Percentiles rank a stretch among this genome's conserved stretches.
Conservation (phyloP, 2,113 vertebrate genomes). For the Oreochromis tanganicae region DNA sequence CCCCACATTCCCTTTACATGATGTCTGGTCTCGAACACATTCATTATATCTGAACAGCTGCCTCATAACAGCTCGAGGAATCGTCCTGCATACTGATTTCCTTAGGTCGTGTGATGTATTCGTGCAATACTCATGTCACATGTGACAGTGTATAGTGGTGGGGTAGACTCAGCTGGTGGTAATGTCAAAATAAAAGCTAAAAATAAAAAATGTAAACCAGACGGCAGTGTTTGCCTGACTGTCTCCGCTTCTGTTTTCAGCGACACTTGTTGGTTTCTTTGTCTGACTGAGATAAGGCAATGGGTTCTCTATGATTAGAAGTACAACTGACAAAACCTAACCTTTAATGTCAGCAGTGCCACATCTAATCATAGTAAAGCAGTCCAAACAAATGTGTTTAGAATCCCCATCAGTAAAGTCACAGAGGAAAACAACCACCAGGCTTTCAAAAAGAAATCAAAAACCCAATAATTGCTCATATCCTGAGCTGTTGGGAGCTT, state of each 20-base stretch:
- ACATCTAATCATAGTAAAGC: background rate
- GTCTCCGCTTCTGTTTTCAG: background rate
- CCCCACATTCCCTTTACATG: conserved; percentile 45
- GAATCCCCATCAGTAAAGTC: background rate
- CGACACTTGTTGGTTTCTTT: background rate
- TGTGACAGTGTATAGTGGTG: background rate
- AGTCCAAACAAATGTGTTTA: background rate
- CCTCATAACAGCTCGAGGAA: background rate
- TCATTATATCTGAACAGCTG: conserved; percentile 43
- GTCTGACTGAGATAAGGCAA: background rate
- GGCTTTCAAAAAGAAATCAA: background rate
- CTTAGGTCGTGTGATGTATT: background rate
- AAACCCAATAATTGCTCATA: conserved; percentile 9
- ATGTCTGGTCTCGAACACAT: conserved; percentile 40
- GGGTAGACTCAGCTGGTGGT: background rate
- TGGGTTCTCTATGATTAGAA: background rate
- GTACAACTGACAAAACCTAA: background rate
- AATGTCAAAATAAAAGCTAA: background rate
- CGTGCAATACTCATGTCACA: background rate
- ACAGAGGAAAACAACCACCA: background rate
- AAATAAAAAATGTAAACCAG: background rate
- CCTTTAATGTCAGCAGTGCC: background rate
- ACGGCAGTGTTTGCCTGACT: background rate
- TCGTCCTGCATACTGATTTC: conserved; percentile 40
- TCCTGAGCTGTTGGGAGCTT: background rate